Base-by-base conservation (phyloP, 92 coral and sea anemone species). In the Palythoa heliodiscus region DNA sequence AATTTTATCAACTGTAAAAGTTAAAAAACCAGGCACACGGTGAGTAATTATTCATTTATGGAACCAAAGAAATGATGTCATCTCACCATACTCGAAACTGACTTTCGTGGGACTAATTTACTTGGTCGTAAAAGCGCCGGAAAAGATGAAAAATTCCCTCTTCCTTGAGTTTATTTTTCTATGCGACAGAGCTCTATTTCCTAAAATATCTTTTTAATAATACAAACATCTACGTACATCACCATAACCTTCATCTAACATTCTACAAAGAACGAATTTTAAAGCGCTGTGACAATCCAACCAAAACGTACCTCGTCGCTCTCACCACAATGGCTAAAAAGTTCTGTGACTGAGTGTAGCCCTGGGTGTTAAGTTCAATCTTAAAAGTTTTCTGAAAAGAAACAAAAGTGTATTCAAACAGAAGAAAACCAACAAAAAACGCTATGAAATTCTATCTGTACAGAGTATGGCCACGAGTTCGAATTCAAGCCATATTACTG, bases 301-400 rank as follows among this genome's bases (percentile, higher is more conserved):
- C 61, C 19, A 55, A 55, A 16, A 55, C 22, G 69, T 63, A 63
- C 69, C 69, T 63, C 20, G 69, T 64, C 13, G 84, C 84, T 9
- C n/a, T 47, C 84, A 80, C 60, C 72, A 23, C 38, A 63, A 80
- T 80, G 1, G 74, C 43, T 20, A 80, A 48, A 52, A 80, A 66
- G 58, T 64, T 80, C 53, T 66, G 57, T 22, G 84, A 80, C 24
- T 80, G 73, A 63, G 84, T 80, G 48, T 63, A 80, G 3, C 84
- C 84, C 12, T 66, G 58, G 12, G 84, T 80, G 73, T 80, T 80
- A 16, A 80, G 73, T 64, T 80, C 73, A n/a, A 80, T 80, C 61
- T 80, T 80, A 16, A 80, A 43, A 20, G 54, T 50, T 80, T 80
- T 80, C 84, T 80, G 52, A 80, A 80, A 29, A 47, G 19, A 15